These are phyloP conservation scores for Trididemnum miniatum DNA, from an alignment of 23 tunicate genomes.

Conservation along the genomic window DNA sequence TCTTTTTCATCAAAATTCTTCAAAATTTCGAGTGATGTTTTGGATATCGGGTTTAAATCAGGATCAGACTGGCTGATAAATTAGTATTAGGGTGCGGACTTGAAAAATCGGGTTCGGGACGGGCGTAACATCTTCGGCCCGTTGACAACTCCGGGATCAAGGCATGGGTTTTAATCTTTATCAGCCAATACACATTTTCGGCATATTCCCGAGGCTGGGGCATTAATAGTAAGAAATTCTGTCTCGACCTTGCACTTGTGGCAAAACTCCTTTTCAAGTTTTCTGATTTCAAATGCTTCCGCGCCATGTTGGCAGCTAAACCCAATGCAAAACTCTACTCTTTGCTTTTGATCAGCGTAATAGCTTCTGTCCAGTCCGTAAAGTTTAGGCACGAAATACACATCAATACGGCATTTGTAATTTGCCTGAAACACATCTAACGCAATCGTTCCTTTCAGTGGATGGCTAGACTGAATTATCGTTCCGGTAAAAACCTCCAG, in stretches of 20 bases:
- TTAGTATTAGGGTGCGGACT: too few species aligned
- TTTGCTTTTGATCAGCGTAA: constrained; percentile 16
- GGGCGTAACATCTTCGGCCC: too few species aligned
- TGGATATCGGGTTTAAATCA: too few species aligned
- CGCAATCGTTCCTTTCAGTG: constrained; percentile 4
- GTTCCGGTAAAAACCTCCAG: constrained; percentile 53
- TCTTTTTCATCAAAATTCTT: too few species aligned
- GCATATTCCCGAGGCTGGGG: constrained; percentile 13
- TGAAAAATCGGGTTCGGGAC: too few species aligned
- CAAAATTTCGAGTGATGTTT: too few species aligned
- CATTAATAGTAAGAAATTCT: constrained; percentile 31
- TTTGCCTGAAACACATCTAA: constrained; percentile 6
- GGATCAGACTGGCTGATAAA: too few species aligned
- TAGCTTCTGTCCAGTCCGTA: constrained; percentile 32
- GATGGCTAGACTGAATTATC: constrained; percentile 11
- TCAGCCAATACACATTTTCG: constrained; percentile 12
- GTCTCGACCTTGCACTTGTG: not conserved
- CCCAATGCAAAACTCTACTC: constrained; percentile 66
- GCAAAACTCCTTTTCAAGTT: constrained; percentile 12
- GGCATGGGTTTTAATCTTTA: too few species aligned
- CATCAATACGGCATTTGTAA: not conserved
- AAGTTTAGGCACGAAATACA: constrained; percentile 50
- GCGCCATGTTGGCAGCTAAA: constrained; percentile 50
- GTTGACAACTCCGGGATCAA: too few species aligned
- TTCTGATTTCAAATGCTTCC: constrained; percentile 14